Conservation (phyloP, 2,888 invertebrate species). For the Leptogaster cylindrica region DNA sequence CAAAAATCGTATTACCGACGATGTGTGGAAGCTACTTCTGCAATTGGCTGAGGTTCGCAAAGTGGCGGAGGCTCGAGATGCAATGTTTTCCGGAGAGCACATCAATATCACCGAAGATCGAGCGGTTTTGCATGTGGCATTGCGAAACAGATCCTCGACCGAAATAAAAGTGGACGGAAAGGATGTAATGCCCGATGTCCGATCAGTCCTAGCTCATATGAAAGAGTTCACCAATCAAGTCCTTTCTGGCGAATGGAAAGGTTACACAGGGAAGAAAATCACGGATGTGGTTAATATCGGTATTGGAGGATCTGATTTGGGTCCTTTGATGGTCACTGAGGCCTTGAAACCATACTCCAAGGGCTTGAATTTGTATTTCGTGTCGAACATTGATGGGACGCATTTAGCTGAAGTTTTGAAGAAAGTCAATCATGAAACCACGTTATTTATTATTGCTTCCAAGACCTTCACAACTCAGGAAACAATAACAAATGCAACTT, state of each 20-base stretch:
- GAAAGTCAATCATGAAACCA: constrained; percentile 88
- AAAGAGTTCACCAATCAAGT: constrained; percentile 87
- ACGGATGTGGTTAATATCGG: constrained; percentile 99
- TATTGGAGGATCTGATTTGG: constrained; percentile 98
- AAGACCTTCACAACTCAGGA: constrained; percentile 99
- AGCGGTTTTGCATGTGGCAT: constrained; percentile 92
- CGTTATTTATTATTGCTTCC: constrained; percentile 97
- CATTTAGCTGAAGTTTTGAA: constrained; percentile 94
- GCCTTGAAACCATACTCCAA: constrained; percentile 89
- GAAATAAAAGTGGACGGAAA: constrained; percentile 83
- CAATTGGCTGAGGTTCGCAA: constrained; percentile 82
- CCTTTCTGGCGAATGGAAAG: constrained; percentile 73
- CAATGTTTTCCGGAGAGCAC: constrained; percentile 92
- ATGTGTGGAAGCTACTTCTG: constrained; percentile 76
- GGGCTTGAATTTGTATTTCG: constrained; percentile 90
- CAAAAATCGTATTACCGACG: constrained; percentile 88
- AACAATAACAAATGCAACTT: constrained; percentile 98
- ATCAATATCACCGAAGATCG: constrained; percentile 98
- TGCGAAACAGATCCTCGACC: constrained; percentile 75
- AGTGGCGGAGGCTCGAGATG: constrained; percentile 84
- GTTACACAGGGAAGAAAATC: constrained; percentile 90
- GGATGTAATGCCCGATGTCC: constrained; percentile 93
- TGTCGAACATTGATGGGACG: constrained; percentile 99
- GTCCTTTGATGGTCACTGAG: constrained; percentile 98
- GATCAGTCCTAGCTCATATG: constrained; percentile 92